Base-by-base conservation (phyloP, 2,888 invertebrate species). In the Pelosia muscerda region DNA sequence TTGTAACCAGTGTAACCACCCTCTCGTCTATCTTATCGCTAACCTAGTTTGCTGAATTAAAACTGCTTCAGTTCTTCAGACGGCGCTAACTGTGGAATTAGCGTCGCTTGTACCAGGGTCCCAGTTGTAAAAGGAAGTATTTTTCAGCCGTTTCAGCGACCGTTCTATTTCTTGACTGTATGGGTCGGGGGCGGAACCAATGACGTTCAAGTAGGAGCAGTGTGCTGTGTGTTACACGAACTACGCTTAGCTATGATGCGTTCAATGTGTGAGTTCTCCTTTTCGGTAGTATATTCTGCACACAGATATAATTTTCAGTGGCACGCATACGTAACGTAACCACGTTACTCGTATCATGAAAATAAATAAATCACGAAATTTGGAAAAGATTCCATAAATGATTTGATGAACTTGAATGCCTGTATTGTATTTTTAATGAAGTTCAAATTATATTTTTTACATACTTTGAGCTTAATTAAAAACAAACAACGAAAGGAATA, bases 41-140 rank as follows among this genome's bases (percentile, higher is more conserved):
- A 65, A 65, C 60, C 53, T 62, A 55, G 23, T 31, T 31, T 53
- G 9, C 31, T 28, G 38, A 79, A 73, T n/a, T 62, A 81, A 63
- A 74, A 84, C 84, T 82, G 84, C 84, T 81, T 81, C 78, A 81
- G 81, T 79, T 79, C 81, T 81, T 81, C 81, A 81, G 81, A 71
- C 88, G 89, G 84, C 90, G 90, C 87, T 88, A 89, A 88, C 90
- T 86, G 88, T 90, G 85, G 86, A 88, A 87, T 88, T 86, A 87
- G 91, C 93, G 91, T 89, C 91, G 86, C 81, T 66, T 60, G 66
- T 89, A 90, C 92, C 80, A 91, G 91, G 91, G 83, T 78, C 68
- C 67, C 88, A 92, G 84, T 84, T 77, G 19, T 38, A 13, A 8
- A 28, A 81, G 81, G 83, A 85, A 82, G 68, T 77, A 53, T 74